Evolutionary conservation across 2,888 invertebrate species (phyloP).

Genomic region (Leptarthrus brevirostris): DNA sequence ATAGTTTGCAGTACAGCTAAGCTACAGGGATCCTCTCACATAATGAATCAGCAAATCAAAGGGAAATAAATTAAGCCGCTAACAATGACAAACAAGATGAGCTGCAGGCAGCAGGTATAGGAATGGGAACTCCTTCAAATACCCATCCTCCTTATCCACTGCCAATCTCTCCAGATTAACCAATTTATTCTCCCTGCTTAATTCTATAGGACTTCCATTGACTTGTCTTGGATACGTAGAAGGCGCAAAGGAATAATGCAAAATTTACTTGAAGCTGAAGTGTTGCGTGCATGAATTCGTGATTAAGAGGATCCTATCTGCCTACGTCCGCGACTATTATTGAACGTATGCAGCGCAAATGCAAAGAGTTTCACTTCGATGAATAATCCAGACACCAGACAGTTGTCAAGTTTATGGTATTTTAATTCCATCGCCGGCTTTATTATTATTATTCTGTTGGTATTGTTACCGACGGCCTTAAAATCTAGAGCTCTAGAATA

Average conservation of each 20-base stretch:
- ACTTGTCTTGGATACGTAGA: slow-evolving; percentile 15
- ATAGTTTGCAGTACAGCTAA: no score
- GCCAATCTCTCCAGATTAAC: slow-evolving; percentile 37
- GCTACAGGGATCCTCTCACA: no score
- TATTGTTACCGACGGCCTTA: slow-evolving; percentile 11
- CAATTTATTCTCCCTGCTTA: slow-evolving; percentile 36
- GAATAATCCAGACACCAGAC: slow-evolving; percentile 14
- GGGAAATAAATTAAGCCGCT: slow-evolving; percentile 33
- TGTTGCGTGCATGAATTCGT: slow-evolving; percentile 45
- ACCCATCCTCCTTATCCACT: slow-evolving; percentile 31
- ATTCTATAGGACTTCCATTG: slow-evolving; percentile 17
- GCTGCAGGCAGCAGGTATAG: slow-evolving; percentile 1
- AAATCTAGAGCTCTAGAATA: background rate
- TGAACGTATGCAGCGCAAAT: background rate
- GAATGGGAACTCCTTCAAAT: slow-evolving; percentile 18
- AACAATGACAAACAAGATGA: slow-evolving; percentile 38
- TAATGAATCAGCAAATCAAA: slow-evolving; percentile 11
- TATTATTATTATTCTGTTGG: slow-evolving; percentile 31
- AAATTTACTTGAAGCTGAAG: slow-evolving; percentile 26
- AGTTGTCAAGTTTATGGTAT: slow-evolving; percentile 44
- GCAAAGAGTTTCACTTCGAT: background rate
- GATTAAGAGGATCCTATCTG: slow-evolving; percentile 45
- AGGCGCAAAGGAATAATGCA: slow-evolving; percentile 16
- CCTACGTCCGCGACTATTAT: slow-evolving; percentile 27
- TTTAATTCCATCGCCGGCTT: slow-evolving; percentile 30